phyloP scores from a whole-genome alignment of 2,113 vertebrate genomes.

The Boleophthalmus pectinirostris region DNA sequence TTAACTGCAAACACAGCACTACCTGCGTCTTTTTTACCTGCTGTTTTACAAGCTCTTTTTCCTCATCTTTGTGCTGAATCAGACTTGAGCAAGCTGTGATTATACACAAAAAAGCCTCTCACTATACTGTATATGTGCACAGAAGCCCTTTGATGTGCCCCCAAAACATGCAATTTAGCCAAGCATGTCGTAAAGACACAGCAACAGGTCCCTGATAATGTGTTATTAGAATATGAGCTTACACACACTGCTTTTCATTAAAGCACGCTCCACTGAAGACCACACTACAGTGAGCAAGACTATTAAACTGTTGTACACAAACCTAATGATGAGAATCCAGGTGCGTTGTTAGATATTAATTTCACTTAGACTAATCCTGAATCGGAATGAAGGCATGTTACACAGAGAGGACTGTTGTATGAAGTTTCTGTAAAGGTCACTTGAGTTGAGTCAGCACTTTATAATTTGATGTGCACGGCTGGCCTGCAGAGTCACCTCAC shows the following conservation, averaged over 20 bases:
- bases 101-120: conserved; percentile 39
- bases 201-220: conserved; percentile 53
- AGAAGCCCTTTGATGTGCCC: conserved; percentile 64
- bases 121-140: conserved; percentile 20
- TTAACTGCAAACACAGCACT: conserved; percentile 12
- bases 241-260: conserved; percentile 47
- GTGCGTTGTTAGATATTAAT: not conserved
- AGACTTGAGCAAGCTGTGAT: conserved; percentile 40
- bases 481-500: not conserved
- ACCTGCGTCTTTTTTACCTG: conserved; percentile 38
- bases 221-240: conserved; percentile 37
- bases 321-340: not conserved
- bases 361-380: not conserved
- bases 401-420: conserved; percentile 1
- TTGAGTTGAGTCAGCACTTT: conserved; percentile 8
- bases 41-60: conserved; percentile 44
- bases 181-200: conserved; percentile 51
- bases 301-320: not conserved
- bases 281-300: not conserved
- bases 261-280: conserved; percentile 10
- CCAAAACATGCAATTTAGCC: conserved; percentile 58
- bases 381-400: not conserved
- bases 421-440: conserved; percentile 2
- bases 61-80: conserved; percentile 60
- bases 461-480: not conserved